Conservation (phyloP, 2,113 vertebrate genomes). For the Caranx ignobilis region DNA sequence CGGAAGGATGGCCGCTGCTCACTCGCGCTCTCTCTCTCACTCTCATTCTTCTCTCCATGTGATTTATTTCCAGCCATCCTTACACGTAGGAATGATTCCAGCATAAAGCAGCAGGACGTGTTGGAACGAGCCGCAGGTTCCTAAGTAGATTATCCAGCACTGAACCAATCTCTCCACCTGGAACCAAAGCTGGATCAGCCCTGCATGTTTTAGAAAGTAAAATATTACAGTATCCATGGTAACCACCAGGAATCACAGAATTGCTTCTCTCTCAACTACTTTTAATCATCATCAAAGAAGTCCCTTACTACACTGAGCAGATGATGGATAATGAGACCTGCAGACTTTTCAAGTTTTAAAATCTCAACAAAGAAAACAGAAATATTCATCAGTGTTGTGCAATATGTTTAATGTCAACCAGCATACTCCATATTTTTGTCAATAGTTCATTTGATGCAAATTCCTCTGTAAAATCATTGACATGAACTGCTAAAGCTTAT, state of each 20-base stretch:
- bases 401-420: no score
- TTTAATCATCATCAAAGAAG: no score
- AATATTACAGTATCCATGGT: not conserved
- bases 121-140: not conserved
- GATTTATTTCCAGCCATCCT: slow-evolving; percentile 19
- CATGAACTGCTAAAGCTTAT: no score
- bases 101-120: not conserved
- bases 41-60: not conserved
- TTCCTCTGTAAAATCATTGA: no score
- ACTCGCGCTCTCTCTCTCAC: not conserved
- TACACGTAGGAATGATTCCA: not conserved
- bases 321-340: no score
- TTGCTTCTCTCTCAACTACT: not conserved
- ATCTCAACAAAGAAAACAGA: no score
- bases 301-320: no score
- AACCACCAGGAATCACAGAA: slow-evolving; percentile 1
- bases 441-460: no score
- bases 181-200: not conserved
- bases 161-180: not conserved
- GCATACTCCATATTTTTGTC: no score
- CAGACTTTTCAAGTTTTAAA: no score
- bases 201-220: not conserved
- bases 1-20: slow-evolving; percentile 40
- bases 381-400: no score
- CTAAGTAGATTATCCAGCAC: not conserved